Base-by-base conservation (phyloP, 2,888 invertebrate species). In the Lasioglossum calceatum region DNA sequence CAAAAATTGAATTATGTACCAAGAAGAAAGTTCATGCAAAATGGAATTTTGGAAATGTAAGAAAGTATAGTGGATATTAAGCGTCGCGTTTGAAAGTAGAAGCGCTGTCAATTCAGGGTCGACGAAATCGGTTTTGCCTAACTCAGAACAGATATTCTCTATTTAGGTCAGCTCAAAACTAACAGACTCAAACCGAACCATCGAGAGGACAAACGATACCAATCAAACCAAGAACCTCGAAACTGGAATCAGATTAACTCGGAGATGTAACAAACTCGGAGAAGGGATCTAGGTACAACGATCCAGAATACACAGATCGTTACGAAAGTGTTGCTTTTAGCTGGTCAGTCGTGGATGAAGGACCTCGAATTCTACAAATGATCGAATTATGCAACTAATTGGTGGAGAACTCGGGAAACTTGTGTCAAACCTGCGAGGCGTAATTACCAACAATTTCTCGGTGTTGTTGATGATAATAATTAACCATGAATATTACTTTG, bases 131-230 rank as follows among this genome's bases (percentile, higher is more conserved):
- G 23, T 54, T 54, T 54, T 0, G 23, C 23, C 23, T 23, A 54
- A 54, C 23, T 54, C 23, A 3, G 54, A 54, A 10, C 54, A 23
- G 54, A n/a, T 54, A 54, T 23, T 54, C 23, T 23, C 23, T n/a
- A 58, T 58, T n/a, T n/a, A n/a, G n/a, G 58, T 58, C 58, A 58
- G 12, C n/a, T 58, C 58, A 58, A 12, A n/a, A n/a, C 58, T 58
- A 58, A 12, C 58, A 58, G 58, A n/a, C n/a, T 12, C n/a, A 58
- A 58, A n/a, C n/a, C 12, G n/a, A 58, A 58, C 12, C 58, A 58
- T n/a, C n/a, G 58, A n/a, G 58, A 58, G n/a, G 58, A n/a, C 58
- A n/a, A 58, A n/a, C 58, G 58, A n/a, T 58, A n/a, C 58, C n/a
- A 58, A 58, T 58, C 58, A 58, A 58, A n/a, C n/a, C n/a, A 10